Percentiles rank a stretch among this genome's conserved stretches.
Evolutionary conservation across 2,888 invertebrate species (phyloP).

Genomic region (Mesorhabditis spiculigera): DNA sequence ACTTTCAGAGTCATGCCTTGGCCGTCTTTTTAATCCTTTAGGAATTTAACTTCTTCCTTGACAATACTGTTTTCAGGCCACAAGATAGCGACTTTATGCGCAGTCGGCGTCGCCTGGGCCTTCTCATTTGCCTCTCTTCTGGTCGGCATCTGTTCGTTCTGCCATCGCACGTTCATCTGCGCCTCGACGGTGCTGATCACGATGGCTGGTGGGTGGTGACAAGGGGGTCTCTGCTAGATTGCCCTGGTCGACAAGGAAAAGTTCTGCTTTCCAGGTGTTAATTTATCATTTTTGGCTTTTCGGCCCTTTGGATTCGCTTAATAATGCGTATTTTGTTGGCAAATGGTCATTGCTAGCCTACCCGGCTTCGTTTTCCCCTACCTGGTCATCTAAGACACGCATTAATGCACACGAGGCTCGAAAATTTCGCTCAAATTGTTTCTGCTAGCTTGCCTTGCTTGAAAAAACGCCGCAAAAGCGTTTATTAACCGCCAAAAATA

Average conservation of each 20-base stretch:
- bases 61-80: conserved; percentile 34
- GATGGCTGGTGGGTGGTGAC: conserved; percentile 31
- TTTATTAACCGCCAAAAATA: neutral
- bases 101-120: conserved; percentile 29
- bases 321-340: too few species aligned
- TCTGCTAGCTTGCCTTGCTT: conserved; percentile 7
- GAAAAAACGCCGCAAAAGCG: neutral
- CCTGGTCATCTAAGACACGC: too few species aligned
- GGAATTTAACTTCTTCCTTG: neutral
- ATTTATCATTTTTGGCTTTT: too few species aligned
- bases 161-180: conserved; percentile 39
- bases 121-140: conserved; percentile 17
- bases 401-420: too few species aligned
- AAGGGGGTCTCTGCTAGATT: conserved; percentile 8
- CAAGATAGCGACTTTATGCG: conserved; percentile 53
- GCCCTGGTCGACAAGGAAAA: too few species aligned
- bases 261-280: too few species aligned
- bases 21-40: neutral
- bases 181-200: conserved; percentile 46
- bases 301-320: too few species aligned
- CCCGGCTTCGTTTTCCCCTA: too few species aligned
- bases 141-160: conserved; percentile 37
- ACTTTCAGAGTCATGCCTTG: neutral
- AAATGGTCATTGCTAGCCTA: too few species aligned
- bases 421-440: too few species aligned